Percentiles rank a stretch among this genome's conserved stretches.
phyloP scores from a whole-genome alignment of 2,888 invertebrate genomes.

The Pollenia amentaria region DNA sequence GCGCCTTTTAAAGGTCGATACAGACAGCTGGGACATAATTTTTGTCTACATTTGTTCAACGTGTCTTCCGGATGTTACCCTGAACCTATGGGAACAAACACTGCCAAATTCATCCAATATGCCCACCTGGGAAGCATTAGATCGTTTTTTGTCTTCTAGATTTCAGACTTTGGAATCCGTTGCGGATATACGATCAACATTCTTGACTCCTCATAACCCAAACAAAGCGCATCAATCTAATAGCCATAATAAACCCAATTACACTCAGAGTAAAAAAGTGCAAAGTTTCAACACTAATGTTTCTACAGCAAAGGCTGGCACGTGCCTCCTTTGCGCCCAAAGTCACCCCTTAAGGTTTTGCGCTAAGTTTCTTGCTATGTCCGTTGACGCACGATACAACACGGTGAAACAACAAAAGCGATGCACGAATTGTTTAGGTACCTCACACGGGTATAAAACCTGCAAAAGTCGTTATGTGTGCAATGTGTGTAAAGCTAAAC shows the following conservation, averaged over 20 bases:
- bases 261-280: too few relatives aligned
- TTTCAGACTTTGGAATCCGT: too few relatives aligned
- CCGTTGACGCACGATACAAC: not conserved
- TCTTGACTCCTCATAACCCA: not conserved
- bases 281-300: too few relatives aligned
- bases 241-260: too few relatives aligned
- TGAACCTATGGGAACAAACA: not conserved
- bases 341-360: too few relatives aligned
- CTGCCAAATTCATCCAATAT: not conserved
- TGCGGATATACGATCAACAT: too few relatives aligned
- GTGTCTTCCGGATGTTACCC: not conserved
- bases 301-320: too few relatives aligned
- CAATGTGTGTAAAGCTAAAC: not conserved
- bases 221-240: not conserved
- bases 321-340: too few relatives aligned
- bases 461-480: not conserved
- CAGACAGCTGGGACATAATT: not conserved
- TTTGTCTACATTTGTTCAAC: not conserved
- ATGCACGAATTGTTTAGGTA: slow-evolving; percentile 2
- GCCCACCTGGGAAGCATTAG: too few relatives aligned
- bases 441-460: not conserved
- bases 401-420: not conserved
- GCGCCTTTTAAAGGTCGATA: not conserved
- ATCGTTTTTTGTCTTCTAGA: too few relatives aligned
- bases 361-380: too few relatives aligned